Conservation (phyloP, 2,888 invertebrate species). For the Drosophila trichaetosa region DNA sequence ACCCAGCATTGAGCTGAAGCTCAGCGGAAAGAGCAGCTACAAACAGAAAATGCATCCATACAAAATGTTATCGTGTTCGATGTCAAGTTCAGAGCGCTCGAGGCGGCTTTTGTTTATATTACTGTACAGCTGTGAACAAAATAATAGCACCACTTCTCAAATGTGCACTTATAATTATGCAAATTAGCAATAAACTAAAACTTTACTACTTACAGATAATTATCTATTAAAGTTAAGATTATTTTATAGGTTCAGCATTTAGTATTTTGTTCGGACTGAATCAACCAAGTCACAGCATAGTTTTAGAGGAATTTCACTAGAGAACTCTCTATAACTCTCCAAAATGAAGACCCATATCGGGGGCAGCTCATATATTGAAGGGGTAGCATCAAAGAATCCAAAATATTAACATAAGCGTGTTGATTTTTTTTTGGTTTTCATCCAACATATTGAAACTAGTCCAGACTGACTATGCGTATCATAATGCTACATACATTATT, state of each 20-base stretch:
- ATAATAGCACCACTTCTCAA: neutral
- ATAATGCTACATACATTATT: neutral
- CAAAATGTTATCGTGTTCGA: conserved; percentile 43
- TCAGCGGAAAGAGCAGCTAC: conserved; percentile 93
- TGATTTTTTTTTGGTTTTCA: neutral
- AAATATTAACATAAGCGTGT: neutral
- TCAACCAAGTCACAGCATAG: neutral
- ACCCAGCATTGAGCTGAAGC: conserved; percentile 90
- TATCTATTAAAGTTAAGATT: neutral
- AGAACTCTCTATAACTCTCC: neutral
- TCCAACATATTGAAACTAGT: neutral
- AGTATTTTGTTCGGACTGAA: neutral
- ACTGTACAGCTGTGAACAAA: neutral
- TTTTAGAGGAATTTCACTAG: accelerated
- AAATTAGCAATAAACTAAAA: neutral
- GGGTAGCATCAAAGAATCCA: neutral
- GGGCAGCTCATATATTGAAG: neutral
- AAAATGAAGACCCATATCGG: neutral
- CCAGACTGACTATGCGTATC: neutral
- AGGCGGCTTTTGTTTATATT: conserved; percentile 58
- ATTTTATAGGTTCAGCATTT: neutral
- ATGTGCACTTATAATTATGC: neutral
- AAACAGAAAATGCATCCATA: conserved; percentile 21
- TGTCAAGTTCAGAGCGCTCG: conserved; percentile 63
- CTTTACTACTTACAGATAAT: neutral